phyloP scores from a whole-genome alignment of 2,888 invertebrate species.

The Bhutanitis thaidina region DNA sequence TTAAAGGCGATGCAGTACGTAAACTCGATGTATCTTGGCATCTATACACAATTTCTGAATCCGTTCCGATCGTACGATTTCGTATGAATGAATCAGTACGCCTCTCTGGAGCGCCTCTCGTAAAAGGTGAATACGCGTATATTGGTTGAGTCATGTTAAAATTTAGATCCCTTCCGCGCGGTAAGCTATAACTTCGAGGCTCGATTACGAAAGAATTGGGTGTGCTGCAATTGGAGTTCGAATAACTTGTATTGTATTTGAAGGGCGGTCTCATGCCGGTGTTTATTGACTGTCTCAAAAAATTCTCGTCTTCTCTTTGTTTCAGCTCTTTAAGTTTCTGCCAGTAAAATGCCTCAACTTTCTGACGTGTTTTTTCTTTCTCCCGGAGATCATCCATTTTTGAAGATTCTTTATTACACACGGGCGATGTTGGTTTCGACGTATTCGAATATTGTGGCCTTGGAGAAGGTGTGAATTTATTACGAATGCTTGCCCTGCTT shows the following conservation, averaged over 20 bases:
- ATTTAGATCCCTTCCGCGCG: constrained; percentile 45
- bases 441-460: constrained; percentile 29
- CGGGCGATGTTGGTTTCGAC: constrained; percentile 27
- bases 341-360: constrained; percentile 85
- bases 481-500: constrained; percentile 39
- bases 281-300: constrained; percentile 48
- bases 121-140: constrained; percentile 44
- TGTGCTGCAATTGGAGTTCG: constrained; percentile 43
- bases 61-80: constrained; percentile 32
- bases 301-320: constrained; percentile 80
- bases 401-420: constrained; percentile 20
- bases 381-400: constrained; percentile 41
- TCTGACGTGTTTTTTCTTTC: constrained; percentile 78
- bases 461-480: constrained; percentile 44
- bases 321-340: constrained; percentile 83
- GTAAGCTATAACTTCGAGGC: constrained; percentile 53
- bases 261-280: constrained; percentile 35
- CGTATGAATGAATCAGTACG: constrained; percentile 58
- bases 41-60: constrained; percentile 50
- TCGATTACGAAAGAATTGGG: constrained; percentile 43
- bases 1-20: constrained; percentile 29
- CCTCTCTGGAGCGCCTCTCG: constrained; percentile 54
- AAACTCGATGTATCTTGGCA: constrained; percentile 47
- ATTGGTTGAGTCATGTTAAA: constrained; percentile 38
- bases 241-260: constrained; percentile 29